These are phyloP conservation scores for Saccopteryx leptura DNA, from an alignment of 2,113 vertebrate genomes.

Conservation along the genomic window DNA sequence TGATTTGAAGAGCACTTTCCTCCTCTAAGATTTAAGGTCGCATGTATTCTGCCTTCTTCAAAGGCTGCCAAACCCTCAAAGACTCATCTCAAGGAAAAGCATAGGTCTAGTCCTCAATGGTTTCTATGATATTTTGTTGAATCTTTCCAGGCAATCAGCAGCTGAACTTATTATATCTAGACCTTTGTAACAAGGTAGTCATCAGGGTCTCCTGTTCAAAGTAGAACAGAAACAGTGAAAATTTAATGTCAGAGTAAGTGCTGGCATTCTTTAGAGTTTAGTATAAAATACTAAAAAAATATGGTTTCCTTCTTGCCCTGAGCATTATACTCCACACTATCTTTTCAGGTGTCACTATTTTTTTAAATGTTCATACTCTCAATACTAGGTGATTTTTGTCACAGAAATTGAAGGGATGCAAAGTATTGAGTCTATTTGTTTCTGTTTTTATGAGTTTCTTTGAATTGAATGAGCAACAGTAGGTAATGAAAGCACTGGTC, in stretches of 20 bases:
- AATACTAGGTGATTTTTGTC: constrained; percentile 82
- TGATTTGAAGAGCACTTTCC: not conserved
- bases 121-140: not conserved
- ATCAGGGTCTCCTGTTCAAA: constrained; percentile 28
- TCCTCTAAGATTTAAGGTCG: not conserved
- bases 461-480: constrained; percentile 74
- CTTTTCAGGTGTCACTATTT: constrained; percentile 68
- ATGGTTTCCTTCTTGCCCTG: constrained; percentile 60
- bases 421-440: constrained; percentile 81
- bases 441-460: constrained; percentile 77
- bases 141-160: constrained; percentile 2
- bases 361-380: constrained; percentile 80
- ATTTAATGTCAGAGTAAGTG: not conserved
- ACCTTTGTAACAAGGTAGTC: not conserved
- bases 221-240: constrained; percentile 54
- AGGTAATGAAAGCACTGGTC: constrained; percentile 77
- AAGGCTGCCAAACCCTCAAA: not conserved
- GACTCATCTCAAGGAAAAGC: not conserved
- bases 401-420: constrained; percentile 81
- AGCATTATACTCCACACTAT: constrained; percentile 40
- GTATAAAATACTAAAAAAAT: not conserved
- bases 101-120: not conserved
- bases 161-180: constrained; percentile 52
- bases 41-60: not conserved
- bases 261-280: constrained; percentile 15